phyloP scores from a whole-genome alignment of 2,888 invertebrate species.

The Folsomia manolachei region DNA sequence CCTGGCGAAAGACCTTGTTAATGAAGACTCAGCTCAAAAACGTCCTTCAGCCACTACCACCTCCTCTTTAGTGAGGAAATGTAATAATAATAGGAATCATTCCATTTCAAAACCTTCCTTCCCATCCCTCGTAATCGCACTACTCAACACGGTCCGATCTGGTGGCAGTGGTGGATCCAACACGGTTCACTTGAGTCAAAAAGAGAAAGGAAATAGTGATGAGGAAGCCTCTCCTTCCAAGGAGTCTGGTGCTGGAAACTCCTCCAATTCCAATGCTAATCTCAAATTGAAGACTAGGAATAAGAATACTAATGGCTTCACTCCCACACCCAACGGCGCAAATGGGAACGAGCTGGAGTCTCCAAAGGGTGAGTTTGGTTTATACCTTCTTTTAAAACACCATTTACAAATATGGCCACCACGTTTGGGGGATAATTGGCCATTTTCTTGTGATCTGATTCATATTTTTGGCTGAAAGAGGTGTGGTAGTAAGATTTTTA shows the following conservation, averaged over 20 bases:
- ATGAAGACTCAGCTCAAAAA: not conserved
- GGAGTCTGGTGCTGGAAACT: slow-evolving; percentile 1
- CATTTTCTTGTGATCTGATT: not conserved
- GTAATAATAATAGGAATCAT: not conserved
- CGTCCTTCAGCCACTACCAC: not conserved
- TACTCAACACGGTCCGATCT: slow-evolving; percentile 17
- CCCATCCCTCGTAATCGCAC: slow-evolving; percentile 13
- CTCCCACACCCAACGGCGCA: not conserved
- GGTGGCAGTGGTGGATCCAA: not conserved
- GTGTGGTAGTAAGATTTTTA: too few relatives aligned
- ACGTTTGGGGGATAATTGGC: too few relatives aligned
- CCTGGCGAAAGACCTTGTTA: too few relatives aligned
- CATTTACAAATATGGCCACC: not conserved
- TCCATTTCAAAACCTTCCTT: slow-evolving; percentile 6
- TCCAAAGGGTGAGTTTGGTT: slow-evolving; percentile 8
- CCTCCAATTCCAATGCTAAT: slow-evolving; percentile 19
- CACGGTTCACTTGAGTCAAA: not conserved
- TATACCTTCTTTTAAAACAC: not conserved
- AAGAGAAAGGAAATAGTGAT: not conserved
- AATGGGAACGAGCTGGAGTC: slow-evolving; percentile 11
- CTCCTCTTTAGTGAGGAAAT: not conserved
- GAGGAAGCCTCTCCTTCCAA: not conserved
- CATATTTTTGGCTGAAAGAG: too few relatives aligned
- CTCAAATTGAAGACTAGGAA: slow-evolving; percentile 12
- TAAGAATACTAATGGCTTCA: not conserved